phyloP scores from a whole-genome alignment of 1,140 invertebrate genomes.

The Aphis gossypii region DNA sequence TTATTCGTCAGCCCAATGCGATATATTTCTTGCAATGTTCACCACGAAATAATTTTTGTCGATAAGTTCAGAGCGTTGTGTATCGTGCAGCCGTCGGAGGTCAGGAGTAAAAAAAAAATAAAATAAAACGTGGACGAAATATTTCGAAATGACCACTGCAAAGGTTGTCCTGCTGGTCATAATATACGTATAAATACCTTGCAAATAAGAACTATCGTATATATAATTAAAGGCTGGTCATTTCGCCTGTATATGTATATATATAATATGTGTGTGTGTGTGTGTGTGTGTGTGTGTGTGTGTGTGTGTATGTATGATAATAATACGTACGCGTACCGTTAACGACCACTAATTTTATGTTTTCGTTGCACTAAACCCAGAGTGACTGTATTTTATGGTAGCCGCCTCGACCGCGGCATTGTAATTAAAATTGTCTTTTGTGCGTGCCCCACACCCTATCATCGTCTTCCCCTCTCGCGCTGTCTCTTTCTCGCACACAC shows the following conservation, averaged over 20 bases:
- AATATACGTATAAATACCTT: not conserved
- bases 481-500: not conserved
- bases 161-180: not conserved
- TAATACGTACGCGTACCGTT: conserved; percentile 29
- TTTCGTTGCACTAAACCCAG: conserved; percentile 43
- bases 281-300: not conserved
- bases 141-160: not conserved
- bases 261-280: too few species aligned
- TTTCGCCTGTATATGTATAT: conserved; percentile 9
- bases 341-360: conserved; percentile 57
- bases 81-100: not conserved
- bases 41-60: not conserved
- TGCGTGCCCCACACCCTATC: not conserved
- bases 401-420: conserved; percentile 3
- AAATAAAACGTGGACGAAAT: not conserved
- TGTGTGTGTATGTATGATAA: conserved; percentile 17
- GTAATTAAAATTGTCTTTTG: conserved; percentile 57
- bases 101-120: not conserved
- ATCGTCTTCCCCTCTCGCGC: not conserved
- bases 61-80: not conserved
- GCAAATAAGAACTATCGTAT: conserved; percentile 28
- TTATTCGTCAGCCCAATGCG: not conserved
- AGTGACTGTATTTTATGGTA: conserved; percentile 47
- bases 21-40: not conserved
- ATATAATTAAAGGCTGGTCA: conserved; percentile 46